Conservation (phyloP, 2,888 invertebrate genomes). For the Tholera decimalis region DNA sequence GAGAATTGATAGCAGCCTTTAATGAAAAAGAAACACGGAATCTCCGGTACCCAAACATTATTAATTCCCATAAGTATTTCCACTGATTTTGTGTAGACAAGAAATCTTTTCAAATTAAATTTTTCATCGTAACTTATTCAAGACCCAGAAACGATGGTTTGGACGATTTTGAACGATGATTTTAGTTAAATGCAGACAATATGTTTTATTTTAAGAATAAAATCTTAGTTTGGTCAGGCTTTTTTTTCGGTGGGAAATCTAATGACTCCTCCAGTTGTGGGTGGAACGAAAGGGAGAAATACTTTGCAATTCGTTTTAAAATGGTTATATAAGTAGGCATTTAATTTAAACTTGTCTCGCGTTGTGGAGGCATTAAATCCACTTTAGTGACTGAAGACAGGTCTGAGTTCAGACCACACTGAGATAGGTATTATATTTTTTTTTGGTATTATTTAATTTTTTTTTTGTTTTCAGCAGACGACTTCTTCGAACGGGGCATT, state of each 20-base stretch:
- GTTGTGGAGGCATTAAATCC: conserved; percentile 61
- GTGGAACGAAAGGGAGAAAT: conserved; percentile 18
- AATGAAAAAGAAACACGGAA: conserved; percentile 50
- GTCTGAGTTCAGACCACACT: conserved; percentile 47
- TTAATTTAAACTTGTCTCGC: conserved; percentile 42
- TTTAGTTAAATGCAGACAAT: neutral
- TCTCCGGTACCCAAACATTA: conserved; percentile 39
- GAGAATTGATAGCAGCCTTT: conserved; percentile 50
- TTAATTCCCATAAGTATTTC: conserved; percentile 56
- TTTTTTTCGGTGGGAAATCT: too few species aligned
- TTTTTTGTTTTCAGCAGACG: conserved; percentile 19
- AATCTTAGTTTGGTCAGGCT: too few species aligned
- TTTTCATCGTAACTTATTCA: conserved; percentile 55
- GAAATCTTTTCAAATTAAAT: conserved; percentile 59
- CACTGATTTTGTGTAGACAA: conserved; percentile 41
- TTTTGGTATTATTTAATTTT: too few species aligned
- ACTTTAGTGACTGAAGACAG: conserved; percentile 61
- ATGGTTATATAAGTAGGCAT: conserved; percentile 26
- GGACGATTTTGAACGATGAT: conserved; percentile 11
- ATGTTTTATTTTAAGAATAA: too few species aligned
- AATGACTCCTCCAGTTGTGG: too few species aligned
- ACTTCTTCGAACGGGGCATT: neutral
- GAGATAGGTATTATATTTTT: conserved; percentile 30
- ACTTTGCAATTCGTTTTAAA: conserved; percentile 31
- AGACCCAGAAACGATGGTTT: conserved; percentile 30